Base-by-base conservation (phyloP, 2,888 invertebrate species). In the Drosophila heteroneura region DNA sequence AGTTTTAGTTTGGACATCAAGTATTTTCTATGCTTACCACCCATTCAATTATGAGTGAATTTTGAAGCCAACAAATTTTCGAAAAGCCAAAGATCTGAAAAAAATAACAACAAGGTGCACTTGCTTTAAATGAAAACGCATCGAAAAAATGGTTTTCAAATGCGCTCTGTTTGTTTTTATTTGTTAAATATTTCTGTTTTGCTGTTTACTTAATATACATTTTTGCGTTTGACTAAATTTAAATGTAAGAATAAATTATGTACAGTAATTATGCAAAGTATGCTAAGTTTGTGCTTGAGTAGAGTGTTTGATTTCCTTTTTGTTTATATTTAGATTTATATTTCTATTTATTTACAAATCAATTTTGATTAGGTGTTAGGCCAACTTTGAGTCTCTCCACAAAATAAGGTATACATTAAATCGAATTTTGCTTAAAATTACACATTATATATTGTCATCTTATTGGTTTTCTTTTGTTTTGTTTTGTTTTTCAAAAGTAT, bases 211-310 rank as follows among this genome's bases (percentile, higher is more conserved):
- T 73, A 71, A 59, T 71, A 60, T 65, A 73, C 61, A 79, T 61
- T 58, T 69, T 71, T 57, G 67, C 49, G 70, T 63, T 79, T 74
- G 83, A 79, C 77, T 85, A 88, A 83, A 58, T 82, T 54, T 76
- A 88, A 88, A 68, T 76, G 53, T 74, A 57, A 60, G 67, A 65
- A 87, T 82, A 84, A 87, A 79, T 89, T 85, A 89, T 85, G 58
- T 85, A 85, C 85, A 85, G 51, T 74, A 74, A 54, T 71, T 69
- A 73, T 41, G 73, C 62, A 57, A 71, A 72, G 39, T 60, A 54
- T 33, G 57, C 73, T 79, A 65, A 26, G n/a, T 63, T 67, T 74
- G 68, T 82, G 74, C 74, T 82, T 76, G 65, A 76, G 71, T 76
- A 53, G 47, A 80, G 73, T 60, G 26, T 35, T 56, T 63, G 28